phyloP scores from a whole-genome alignment of 2,888 invertebrate genomes.

The Hipparchia semele region DNA sequence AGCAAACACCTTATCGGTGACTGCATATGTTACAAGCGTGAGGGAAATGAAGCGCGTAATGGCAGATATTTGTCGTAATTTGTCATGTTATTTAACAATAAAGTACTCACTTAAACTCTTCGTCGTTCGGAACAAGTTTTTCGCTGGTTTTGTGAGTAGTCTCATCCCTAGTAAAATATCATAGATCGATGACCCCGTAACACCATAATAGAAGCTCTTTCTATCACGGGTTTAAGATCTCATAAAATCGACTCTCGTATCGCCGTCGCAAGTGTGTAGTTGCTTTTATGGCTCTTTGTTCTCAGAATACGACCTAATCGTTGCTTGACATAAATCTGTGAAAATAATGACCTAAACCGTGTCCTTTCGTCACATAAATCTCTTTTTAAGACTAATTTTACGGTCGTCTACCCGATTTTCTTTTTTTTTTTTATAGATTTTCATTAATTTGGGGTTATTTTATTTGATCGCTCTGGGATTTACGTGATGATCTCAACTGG shows the following conservation, averaged over 20 bases:
- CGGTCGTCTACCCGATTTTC: neutral
- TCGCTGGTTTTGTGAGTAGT: no score
- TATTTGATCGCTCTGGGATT: neutral
- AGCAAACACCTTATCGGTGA: constrained; percentile 3
- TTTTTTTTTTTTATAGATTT: neutral
- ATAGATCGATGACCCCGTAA: neutral
- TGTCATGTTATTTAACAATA: no score
- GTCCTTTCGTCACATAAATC: neutral
- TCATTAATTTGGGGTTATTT: neutral
- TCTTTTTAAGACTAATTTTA: neutral
- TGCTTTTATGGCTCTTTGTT: neutral
- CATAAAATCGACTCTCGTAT: constrained; percentile 8
- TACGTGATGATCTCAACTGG: no score
- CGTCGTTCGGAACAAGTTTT: no score
- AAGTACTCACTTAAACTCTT: no score
- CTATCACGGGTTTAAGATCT: constrained; percentile 1
- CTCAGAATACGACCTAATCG: neutral
- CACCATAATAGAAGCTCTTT: neutral
- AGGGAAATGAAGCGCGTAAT: no score
- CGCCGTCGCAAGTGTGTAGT: constrained; percentile 4
- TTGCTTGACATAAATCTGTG: neutral
- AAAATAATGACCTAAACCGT: constrained; percentile 34
- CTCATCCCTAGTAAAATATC: no score
- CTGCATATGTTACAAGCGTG: no score
- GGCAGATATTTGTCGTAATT: no score